Evolutionary conservation across 2,888 invertebrate species (phyloP).

Genomic region (Coelogynopora nodosa): DNA sequence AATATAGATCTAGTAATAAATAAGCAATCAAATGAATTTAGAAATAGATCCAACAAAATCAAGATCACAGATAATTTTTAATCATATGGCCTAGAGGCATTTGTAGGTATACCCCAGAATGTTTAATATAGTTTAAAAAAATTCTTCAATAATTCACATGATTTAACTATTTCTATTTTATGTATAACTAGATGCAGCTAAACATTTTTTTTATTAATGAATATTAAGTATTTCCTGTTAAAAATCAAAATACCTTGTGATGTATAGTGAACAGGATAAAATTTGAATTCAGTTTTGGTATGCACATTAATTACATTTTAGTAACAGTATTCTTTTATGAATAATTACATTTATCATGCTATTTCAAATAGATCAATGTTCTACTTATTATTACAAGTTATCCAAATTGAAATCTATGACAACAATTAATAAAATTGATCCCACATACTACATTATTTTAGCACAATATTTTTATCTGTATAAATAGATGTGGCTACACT

Average conservation of each 20-base stretch:
- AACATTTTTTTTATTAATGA: too few species aligned
- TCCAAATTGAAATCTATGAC: neutral
- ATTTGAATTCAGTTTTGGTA: neutral
- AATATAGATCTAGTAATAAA: neutral
- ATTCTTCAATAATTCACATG: neutral
- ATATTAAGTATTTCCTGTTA: too few species aligned
- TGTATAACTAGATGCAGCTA: too few species aligned
- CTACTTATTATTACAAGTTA: neutral
- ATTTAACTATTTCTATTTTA: neutral
- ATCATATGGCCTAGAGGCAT: neutral
- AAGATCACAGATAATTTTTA: neutral
- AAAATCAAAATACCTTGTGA: neutral
- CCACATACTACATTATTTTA: neutral
- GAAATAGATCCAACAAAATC: neutral
- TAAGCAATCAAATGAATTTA: neutral
- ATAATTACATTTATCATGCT: neutral
- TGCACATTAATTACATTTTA: neutral
- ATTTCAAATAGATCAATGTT: neutral
- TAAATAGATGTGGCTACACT: neutral
- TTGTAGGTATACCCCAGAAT: neutral
- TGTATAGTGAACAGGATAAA: neutral
- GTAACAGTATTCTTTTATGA: neutral
- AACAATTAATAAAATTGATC: neutral
- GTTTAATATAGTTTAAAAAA: neutral
- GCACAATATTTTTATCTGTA: neutral